phyloP scores from a whole-genome alignment of 1,140 invertebrate species.

The Aphis gossypii region DNA sequence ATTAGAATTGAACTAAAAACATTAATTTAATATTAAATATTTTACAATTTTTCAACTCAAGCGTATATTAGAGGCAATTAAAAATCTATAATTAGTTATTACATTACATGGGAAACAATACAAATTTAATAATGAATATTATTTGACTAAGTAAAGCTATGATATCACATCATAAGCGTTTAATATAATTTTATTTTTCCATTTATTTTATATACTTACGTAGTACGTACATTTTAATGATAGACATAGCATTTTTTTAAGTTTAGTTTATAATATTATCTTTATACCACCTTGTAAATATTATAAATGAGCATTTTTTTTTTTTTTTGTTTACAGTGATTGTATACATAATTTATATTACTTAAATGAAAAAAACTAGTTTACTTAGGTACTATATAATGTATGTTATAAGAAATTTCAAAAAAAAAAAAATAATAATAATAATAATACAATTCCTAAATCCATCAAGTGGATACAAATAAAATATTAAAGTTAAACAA shows the following conservation, averaged over 20 bases:
- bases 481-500: not conserved
- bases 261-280: not conserved
- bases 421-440: too few relatives aligned
- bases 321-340: not conserved
- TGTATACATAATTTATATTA: not conserved
- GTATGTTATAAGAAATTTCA: not conserved
- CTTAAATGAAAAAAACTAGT: not conserved
- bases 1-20: not conserved
- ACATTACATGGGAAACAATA: not conserved
- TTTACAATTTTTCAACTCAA: not conserved
- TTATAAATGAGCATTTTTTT: not conserved
- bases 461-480: not conserved
- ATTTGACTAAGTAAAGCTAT: not conserved
- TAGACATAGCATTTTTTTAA: not conserved
- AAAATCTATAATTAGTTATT: not conserved
- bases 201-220: too few relatives aligned
- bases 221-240: not conserved
- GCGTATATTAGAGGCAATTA: not conserved
- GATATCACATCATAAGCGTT: not conserved
- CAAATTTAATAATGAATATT: not conserved
- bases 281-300: not conserved
- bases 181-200: too few relatives aligned
- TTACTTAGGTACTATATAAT: not conserved
- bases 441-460: not conserved
- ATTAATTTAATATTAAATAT: too few relatives aligned